Evolutionary conservation across 1,140 invertebrate genomes (phyloP).

Genomic region (Bicyclus anynana): DNA sequence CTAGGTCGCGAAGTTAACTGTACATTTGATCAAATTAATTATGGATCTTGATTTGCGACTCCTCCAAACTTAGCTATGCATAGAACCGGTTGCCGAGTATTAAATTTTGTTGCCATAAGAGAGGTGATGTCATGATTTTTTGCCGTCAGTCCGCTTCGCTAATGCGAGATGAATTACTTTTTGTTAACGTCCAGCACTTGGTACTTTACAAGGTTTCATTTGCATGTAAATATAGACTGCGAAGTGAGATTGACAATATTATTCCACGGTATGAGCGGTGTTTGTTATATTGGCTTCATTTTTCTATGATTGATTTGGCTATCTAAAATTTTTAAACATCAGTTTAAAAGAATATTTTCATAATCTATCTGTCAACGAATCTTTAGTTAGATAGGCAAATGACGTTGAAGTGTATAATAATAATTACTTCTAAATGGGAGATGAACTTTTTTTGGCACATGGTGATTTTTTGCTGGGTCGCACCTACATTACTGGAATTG

Average conservation of each 20-base stretch:
- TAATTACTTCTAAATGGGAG: no score
- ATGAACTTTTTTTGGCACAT: no score
- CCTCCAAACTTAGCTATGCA: not conserved
- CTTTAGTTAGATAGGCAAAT: no score
- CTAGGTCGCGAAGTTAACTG: constrained; percentile 2
- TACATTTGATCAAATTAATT: not conserved
- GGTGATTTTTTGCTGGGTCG: no score
- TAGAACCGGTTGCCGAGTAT: constrained; percentile 6
- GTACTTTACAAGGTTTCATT: constrained; percentile 43
- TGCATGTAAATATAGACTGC: constrained; percentile 40
- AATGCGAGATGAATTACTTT: constrained; percentile 56
- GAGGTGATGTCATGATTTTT: constrained; percentile 63
- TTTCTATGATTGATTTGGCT: not conserved
- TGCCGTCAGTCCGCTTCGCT: constrained; percentile 35
- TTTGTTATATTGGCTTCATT: not conserved
- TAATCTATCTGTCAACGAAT: no score
- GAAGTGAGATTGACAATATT: not conserved
- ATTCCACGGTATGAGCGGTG: not conserved
- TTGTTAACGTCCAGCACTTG: constrained; percentile 52
- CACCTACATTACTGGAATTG: no score
- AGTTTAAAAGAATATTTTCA: no score
- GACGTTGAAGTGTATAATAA: no score
- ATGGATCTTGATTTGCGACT: constrained; percentile 4
- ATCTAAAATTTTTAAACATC: no score
- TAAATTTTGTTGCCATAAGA: constrained; percentile 14